Conservation (phyloP, 2,113 vertebrate species). For the Dendrocopos noguchii region DNA sequence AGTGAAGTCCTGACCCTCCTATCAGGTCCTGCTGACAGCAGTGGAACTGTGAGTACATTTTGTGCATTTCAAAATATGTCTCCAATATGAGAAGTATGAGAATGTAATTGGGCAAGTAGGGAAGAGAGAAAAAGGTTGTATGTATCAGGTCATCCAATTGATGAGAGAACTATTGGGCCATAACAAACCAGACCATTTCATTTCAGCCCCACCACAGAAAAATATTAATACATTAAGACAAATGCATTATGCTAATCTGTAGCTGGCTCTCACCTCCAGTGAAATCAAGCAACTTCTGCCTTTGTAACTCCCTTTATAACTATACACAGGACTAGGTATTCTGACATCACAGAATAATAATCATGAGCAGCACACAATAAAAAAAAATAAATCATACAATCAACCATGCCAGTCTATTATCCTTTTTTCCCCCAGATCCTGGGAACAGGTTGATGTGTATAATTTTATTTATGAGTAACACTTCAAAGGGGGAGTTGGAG, state of each 20-base stretch:
- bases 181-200: neutral
- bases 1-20: neutral
- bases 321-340: neutral
- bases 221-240: neutral
- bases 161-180: neutral
- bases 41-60: neutral
- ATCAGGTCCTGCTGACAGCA: neutral
- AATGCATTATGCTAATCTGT: neutral
- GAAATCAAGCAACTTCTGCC: neutral
- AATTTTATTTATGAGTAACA: conserved; percentile 28
- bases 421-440: neutral
- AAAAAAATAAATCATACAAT: neutral
- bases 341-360: neutral
- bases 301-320: neutral
- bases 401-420: neutral
- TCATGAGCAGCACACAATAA: neutral
- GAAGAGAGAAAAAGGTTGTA: neutral
- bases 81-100: neutral
- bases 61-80: neutral
- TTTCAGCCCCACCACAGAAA: neutral
- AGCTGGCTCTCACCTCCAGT: neutral
- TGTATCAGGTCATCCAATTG: neutral
- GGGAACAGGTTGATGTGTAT: neutral
- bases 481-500: conserved; percentile 21
- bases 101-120: neutral